Conservation (phyloP, 2,797 vertebrate genomes). For the Falco concolor region DNA sequence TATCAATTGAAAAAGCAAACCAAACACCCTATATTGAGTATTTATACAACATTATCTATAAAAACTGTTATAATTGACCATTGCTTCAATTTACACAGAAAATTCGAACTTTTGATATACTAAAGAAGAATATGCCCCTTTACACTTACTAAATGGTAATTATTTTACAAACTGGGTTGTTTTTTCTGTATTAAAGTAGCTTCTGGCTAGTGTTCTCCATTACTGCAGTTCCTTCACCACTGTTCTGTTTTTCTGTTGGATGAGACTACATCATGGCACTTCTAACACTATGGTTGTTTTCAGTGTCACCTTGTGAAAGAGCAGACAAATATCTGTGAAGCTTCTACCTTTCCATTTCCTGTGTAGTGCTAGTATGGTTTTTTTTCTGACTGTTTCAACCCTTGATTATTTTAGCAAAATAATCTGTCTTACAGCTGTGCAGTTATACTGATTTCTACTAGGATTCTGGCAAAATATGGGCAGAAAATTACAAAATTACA, state of each 20-base stretch:
- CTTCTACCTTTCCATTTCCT: neutral
- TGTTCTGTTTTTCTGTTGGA: neutral
- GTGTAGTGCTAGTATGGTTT: neutral
- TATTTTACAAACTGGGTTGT: neutral
- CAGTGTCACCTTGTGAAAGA: neutral
- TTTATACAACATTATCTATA: neutral
- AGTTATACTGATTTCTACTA: neutral
- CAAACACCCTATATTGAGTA: neutral
- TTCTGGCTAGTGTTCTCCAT: neutral
- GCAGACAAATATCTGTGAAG: neutral
- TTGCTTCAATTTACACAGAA: neutral
- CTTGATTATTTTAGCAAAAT: neutral
- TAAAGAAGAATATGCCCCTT: neutral
- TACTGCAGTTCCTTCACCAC: neutral
- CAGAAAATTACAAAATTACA: fast-evolving
- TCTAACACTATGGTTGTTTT: neutral
- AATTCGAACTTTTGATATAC: neutral
- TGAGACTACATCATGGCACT: neutral
- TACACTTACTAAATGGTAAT: neutral
- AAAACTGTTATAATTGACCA: neutral
- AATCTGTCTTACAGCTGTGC: neutral
- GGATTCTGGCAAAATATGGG: neutral
- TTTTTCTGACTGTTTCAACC: neutral
- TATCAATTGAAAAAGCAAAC: neutral
- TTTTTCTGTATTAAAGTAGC: neutral